Percentiles rank a stretch among this genome's conserved stretches.
Conservation (phyloP, 2,888 invertebrate genomes). For the Euzetes globulus region DNA sequence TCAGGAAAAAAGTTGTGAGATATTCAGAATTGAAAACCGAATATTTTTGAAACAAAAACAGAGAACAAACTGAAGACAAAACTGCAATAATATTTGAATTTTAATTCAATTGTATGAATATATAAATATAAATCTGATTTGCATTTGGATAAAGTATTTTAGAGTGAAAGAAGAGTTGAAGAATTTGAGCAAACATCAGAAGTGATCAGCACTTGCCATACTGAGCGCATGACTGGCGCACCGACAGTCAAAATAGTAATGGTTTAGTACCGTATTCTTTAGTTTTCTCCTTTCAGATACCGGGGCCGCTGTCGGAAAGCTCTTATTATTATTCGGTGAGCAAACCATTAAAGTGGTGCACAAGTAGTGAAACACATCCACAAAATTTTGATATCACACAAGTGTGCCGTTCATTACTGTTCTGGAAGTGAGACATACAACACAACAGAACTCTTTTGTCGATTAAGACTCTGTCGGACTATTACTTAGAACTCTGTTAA, state of each 20-base stretch:
- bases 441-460: background rate
- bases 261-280: background rate
- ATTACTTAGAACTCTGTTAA: background rate
- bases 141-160: no score
- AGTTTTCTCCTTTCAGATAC: background rate
- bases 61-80: no score
- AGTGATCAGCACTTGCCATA: background rate
- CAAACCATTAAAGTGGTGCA: constrained; percentile 6
- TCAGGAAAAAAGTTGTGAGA: no score
- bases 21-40: no score
- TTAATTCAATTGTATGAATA: no score
- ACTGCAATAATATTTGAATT: no score
- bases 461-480: background rate
- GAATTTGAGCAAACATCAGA: background rate
- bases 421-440: background rate
- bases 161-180: background rate
- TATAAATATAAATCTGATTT: no score
- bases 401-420: constrained; percentile 11
- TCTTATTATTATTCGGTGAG: constrained; percentile 2
- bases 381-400: background rate
- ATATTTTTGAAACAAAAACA: no score
- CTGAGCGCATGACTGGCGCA: background rate
- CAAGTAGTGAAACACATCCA: background rate
- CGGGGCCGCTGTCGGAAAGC: background rate
- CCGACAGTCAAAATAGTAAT: background rate